Percentiles rank a stretch among this genome's conserved stretches.
These are phyloP conservation scores for Drosophila longiperda DNA, from an alignment of 2,888 invertebrate species.

Conservation along the genomic window DNA sequence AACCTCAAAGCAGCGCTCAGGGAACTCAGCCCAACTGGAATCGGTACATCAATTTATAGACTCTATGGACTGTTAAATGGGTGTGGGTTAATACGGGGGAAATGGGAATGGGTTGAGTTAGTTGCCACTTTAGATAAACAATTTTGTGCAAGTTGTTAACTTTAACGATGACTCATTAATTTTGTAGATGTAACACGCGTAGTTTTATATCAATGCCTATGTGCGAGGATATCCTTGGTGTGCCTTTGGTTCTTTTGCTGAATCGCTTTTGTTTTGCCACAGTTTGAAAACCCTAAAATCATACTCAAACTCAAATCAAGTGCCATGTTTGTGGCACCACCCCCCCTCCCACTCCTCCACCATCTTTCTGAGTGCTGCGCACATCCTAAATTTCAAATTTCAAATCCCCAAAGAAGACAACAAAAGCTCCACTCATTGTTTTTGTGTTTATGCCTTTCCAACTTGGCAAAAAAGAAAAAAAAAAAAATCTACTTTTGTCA, in stretches of 20 bases:
- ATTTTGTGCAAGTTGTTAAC: conserved; percentile 78
- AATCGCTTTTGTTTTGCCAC: conserved; percentile 59
- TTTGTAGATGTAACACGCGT: conserved; percentile 59
- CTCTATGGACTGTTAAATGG: conserved; percentile 4
- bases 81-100: not conserved
- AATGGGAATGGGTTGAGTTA: conserved; percentile 8
- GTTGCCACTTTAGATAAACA: conserved; percentile 78
- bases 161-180: conserved; percentile 81
- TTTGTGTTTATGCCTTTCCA: conserved; percentile 5
- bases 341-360: not conserved
- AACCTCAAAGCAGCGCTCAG: conserved; percentile 11
- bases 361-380: not conserved
- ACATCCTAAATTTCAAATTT: conserved; percentile 35
- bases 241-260: conserved; percentile 48
- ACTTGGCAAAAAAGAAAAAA: not conserved
- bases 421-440: conserved; percentile 35
- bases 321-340: not conserved
- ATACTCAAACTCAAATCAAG: conserved; percentile 15
- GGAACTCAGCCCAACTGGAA: conserved; percentile 14
- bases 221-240: conserved; percentile 10
- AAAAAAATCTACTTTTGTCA: not conserved
- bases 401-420: conserved; percentile 27
- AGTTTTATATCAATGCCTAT: conserved; percentile 36
- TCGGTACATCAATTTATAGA: conserved; percentile 69
- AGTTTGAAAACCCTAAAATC: conserved; percentile 17